phyloP scores from a whole-genome alignment of 2,113 vertebrate species.

The Glaucomys volans region DNA sequence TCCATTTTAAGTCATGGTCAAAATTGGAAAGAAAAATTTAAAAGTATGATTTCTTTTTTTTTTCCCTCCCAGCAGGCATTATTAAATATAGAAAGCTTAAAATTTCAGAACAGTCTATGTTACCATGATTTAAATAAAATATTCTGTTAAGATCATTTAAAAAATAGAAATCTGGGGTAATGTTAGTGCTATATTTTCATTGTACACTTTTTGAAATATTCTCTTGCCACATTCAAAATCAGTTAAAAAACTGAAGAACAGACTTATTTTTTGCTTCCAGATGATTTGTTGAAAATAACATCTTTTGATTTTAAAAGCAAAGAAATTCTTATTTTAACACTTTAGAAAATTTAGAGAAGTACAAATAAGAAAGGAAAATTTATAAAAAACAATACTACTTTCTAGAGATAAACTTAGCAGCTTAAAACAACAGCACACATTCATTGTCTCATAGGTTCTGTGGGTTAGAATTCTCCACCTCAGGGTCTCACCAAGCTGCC shows the following conservation, averaged over 20 bases:
- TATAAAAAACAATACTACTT: constrained; percentile 61
- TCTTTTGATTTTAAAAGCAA: constrained; percentile 81
- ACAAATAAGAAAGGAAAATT: constrained; percentile 74
- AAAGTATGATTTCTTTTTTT: constrained; percentile 81
- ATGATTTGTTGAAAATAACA: constrained; percentile 81
- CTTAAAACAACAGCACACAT: constrained; percentile 32
- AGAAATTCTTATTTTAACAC: constrained; percentile 76
- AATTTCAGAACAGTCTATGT: constrained; percentile 81
- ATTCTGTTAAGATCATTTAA: constrained; percentile 80
- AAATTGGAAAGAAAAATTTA: constrained; percentile 82
- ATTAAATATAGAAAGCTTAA: constrained; percentile 83
- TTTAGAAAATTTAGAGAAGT: constrained; percentile 77
- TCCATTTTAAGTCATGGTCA: constrained; percentile 83
- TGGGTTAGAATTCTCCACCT: constrained; percentile 22
- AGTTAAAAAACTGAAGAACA: constrained; percentile 74
- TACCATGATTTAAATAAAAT: constrained; percentile 83
- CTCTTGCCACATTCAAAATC: constrained; percentile 78
- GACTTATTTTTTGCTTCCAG: constrained; percentile 75
- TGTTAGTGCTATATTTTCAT: constrained; percentile 80
- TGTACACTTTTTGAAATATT: constrained; percentile 77
- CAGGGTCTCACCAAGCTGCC: neutral
- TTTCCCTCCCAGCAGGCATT: constrained; percentile 75
- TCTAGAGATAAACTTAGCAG: constrained; percentile 61
- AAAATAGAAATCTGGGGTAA: constrained; percentile 80
- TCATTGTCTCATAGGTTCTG: constrained; percentile 6